Evolutionary conservation across 1,140 invertebrate species (phyloP).

Genomic region (Macrocentrus cingulum): DNA sequence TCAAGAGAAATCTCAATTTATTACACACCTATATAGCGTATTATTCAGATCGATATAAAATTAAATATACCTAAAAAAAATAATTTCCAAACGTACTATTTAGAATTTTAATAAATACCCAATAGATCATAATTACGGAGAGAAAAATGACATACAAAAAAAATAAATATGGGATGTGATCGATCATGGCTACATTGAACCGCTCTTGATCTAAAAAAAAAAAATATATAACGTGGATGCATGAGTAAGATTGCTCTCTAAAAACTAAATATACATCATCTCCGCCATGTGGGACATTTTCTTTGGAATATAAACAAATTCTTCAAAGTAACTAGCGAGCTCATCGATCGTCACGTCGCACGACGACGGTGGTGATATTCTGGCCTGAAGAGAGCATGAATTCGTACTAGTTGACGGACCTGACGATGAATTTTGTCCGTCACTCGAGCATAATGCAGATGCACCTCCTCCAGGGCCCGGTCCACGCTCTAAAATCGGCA

Average conservation of each 20-base stretch:
- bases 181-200: too few relatives aligned
- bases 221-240: neutral
- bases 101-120: too few relatives aligned
- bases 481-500: slow-evolving; percentile 53
- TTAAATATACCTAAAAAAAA: too few relatives aligned
- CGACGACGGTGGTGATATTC: slow-evolving; percentile 60
- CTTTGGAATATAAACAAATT: slow-evolving; percentile 90
- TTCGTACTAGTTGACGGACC: slow-evolving; percentile 47
- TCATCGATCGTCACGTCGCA: slow-evolving; percentile 87
- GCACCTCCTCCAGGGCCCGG: slow-evolving; percentile 43
- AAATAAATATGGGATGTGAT: too few relatives aligned
- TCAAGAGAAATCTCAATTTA: too few relatives aligned
- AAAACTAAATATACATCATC: slow-evolving; percentile 90
- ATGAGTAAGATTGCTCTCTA: neutral
- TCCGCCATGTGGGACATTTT: slow-evolving; percentile 96
- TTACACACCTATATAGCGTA: too few relatives aligned
- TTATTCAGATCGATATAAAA: too few relatives aligned
- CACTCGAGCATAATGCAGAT: neutral
- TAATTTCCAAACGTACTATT: too few relatives aligned
- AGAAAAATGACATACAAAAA: too few relatives aligned
- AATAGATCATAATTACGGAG: too few relatives aligned
- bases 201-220: slow-evolving; percentile 12
- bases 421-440: slow-evolving; percentile 15
- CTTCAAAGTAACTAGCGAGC: slow-evolving; percentile 89
- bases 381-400: slow-evolving; percentile 60